A percentile compares a stretch with the other conserved stretches of the same genome.
Conservation (phyloP, 1,140 invertebrate species). For the Drosophila sturtevanti region DNA sequence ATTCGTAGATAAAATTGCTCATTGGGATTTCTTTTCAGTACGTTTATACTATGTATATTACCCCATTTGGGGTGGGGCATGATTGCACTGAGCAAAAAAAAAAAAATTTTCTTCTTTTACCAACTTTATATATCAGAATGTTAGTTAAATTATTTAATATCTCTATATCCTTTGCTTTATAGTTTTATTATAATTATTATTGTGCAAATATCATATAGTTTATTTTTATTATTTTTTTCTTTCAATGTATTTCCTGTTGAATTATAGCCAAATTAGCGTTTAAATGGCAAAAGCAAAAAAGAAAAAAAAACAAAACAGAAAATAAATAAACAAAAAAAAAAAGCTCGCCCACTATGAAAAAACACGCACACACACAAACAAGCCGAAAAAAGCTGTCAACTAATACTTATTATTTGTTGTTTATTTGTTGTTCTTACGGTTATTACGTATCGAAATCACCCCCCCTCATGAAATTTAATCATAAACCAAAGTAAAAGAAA, state of each 20-base stretch:
- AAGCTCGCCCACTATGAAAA: constrained; percentile 35
- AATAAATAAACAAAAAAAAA: constrained; percentile 25
- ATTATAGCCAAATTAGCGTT: constrained; percentile 62
- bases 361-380: constrained; percentile 15
- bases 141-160: too few species aligned
- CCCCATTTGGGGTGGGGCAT: constrained; percentile 25
- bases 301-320: constrained; percentile 7
- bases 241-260: constrained; percentile 23
- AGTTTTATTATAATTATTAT: too few species aligned
- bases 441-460: constrained; percentile 5
- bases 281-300: constrained; percentile 37
- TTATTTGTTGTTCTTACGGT: constrained; percentile 40
- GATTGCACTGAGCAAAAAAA: constrained; percentile 2
- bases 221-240: constrained; percentile 11
- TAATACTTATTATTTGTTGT: constrained; percentile 33
- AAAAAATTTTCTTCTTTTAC: too few species aligned
- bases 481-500: not conserved
- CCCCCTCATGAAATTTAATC: not conserved
- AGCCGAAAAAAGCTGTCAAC: constrained; percentile 27
- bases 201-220: not conserved
- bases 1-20: constrained; percentile 32
- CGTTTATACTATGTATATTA: constrained; percentile 7
- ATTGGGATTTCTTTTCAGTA: constrained; percentile 28
- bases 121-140: too few species aligned
- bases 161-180: too few species aligned